Percentiles rank a stretch among this genome's conserved stretches.
These are phyloP conservation scores for Cyprinodon brontotheroides DNA, from an alignment of 2,113 vertebrate species.

Conservation along the genomic window DNA sequence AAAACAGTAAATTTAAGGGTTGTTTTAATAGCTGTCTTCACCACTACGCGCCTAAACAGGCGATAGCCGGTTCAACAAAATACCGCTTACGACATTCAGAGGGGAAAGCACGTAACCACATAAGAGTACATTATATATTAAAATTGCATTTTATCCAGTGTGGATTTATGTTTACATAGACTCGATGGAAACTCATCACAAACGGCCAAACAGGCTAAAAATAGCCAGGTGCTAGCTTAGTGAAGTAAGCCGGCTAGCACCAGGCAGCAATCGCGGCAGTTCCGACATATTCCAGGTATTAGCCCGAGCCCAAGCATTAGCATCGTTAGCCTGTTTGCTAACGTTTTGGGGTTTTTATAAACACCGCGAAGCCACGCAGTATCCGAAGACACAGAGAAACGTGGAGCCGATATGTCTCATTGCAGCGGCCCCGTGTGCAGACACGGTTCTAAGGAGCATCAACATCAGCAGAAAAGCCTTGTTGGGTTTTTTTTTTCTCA, in stretches of 20 bases:
- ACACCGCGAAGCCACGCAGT: slow-evolving; percentile 24
- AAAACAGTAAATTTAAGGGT: background rate
- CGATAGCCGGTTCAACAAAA: slow-evolving; percentile 8
- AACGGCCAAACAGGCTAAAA: slow-evolving; percentile 47
- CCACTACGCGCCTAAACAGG: slow-evolving; percentile 69
- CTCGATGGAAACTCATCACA: slow-evolving; percentile 11
- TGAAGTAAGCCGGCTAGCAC: slow-evolving; percentile 38
- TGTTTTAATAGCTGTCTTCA: slow-evolving; percentile 11
- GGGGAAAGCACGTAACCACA: background rate
- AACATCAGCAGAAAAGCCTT: slow-evolving; percentile 4
- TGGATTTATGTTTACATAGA: background rate
- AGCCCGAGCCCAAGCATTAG: slow-evolving; percentile 54
- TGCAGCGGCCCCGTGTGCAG: slow-evolving; percentile 1
- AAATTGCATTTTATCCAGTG: accelerated
- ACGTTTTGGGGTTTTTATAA: slow-evolving; percentile 34
- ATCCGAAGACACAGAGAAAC: background rate
- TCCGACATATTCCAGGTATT: slow-evolving; percentile 65
- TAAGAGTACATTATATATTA: background rate
- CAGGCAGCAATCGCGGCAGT: slow-evolving; percentile 56
- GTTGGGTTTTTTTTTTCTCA: slow-evolving; percentile 62
- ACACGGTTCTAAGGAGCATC: background rate
- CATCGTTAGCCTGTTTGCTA: slow-evolving; percentile 65
- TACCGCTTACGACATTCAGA: slow-evolving; percentile 24
- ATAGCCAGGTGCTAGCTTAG: slow-evolving; percentile 63
- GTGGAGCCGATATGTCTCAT: background rate